These are phyloP conservation scores for Heterodera filipjevi DNA, from an alignment of 2,888 invertebrate genomes.

Conservation along the genomic window DNA sequence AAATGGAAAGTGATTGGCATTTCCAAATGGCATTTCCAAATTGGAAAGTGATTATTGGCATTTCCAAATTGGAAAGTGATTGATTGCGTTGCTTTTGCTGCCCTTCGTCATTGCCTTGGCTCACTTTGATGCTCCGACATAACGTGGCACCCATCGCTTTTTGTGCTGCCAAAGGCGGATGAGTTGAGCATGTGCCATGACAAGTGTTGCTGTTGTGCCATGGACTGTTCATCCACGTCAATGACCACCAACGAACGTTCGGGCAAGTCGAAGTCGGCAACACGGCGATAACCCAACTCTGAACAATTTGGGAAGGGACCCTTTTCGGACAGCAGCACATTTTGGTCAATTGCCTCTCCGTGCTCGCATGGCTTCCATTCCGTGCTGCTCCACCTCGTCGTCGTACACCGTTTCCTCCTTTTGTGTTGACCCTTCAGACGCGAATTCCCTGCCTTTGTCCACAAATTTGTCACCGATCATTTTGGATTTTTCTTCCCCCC, in stretches of 20 bases:
- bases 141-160: not conserved
- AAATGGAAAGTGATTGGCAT: not conserved
- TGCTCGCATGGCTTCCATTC: not conserved
- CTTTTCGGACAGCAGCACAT: too few relatives aligned
- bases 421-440: not conserved
- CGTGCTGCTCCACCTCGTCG: not conserved
- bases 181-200: not conserved
- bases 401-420: constrained; percentile 2
- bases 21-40: too few relatives aligned
- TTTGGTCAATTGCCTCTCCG: constrained; percentile 10
- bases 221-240: constrained; percentile 45
- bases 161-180: constrained; percentile 8
- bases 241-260: constrained; percentile 51
- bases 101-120: too few relatives aligned
- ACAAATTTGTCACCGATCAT: not conserved
- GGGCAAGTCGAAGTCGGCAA: constrained; percentile 52
- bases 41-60: too few relatives aligned
- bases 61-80: not conserved
- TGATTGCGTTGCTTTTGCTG: too few relatives aligned
- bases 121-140: not conserved
- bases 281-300: constrained; percentile 24
- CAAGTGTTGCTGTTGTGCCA: constrained; percentile 1
- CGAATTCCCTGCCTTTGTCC: not conserved
- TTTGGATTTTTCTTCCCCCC: too few relatives aligned
- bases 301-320: not conserved